Conservation (phyloP, 1,140 invertebrate genomes). For the Gryon sp. region DNA sequence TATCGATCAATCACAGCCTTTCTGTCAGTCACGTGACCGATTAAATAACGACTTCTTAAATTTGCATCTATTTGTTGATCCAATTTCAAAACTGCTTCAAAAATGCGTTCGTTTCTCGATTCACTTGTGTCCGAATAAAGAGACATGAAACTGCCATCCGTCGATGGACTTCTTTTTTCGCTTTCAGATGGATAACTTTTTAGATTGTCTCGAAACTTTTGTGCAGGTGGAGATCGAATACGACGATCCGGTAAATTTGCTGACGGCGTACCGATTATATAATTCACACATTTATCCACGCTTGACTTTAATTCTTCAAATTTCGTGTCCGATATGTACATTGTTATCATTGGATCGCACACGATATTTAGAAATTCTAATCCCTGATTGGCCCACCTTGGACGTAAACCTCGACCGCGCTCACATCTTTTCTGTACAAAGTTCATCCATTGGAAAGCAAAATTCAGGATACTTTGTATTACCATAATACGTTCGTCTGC, state of each 20-base stretch:
- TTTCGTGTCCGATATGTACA: constrained; percentile 85
- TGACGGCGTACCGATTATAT: constrained; percentile 82
- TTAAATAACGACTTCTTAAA: constrained; percentile 83
- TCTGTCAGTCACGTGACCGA: constrained; percentile 84
- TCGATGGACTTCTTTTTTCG: constrained; percentile 5
- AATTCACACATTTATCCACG: constrained; percentile 88
- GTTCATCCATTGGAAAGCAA: constrained; percentile 92
- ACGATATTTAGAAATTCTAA: constrained; percentile 91
- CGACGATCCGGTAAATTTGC: constrained; percentile 13
- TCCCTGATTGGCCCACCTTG: constrained; percentile 91
- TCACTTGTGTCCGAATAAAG: constrained; percentile 39
- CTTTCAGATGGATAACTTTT: constrained; percentile 2
- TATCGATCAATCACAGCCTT: constrained; percentile 80
- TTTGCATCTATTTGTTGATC: constrained; percentile 84
- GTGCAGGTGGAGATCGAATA: background rate
- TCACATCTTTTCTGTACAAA: constrained; percentile 91
- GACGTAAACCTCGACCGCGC: constrained; percentile 88
- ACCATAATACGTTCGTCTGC: constrained; percentile 74
- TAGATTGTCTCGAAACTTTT: constrained; percentile 18
- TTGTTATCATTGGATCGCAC: constrained; percentile 89
- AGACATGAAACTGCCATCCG: background rate
- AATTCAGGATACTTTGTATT: constrained; percentile 83
- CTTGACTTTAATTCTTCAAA: constrained; percentile 87
- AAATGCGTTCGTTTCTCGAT: constrained; percentile 61
- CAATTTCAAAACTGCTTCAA: constrained; percentile 81